A percentile compares a stretch with the other conserved stretches of the same genome.
phyloP scores from a whole-genome alignment of 2,113 vertebrate genomes.

The Emydocephalus ijimae region DNA sequence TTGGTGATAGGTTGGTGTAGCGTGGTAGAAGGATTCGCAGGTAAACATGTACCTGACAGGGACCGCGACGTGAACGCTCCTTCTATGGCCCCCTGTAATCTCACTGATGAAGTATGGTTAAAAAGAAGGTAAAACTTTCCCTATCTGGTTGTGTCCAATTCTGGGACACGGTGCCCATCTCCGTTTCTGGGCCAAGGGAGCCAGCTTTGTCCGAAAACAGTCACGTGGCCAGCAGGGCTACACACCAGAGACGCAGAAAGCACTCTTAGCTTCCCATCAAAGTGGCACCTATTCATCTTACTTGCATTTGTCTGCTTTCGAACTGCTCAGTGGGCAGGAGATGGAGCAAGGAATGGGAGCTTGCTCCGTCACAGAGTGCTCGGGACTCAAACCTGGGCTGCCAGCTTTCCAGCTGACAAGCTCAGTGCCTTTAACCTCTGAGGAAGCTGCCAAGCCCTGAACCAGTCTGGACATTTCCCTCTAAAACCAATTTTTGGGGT shows the following conservation, averaged over 20 bases:
- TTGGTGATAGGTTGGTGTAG: too few species aligned
- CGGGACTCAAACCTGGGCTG: background rate
- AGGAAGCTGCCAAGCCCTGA: background rate
- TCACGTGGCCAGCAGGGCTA: background rate
- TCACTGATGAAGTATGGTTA: background rate
- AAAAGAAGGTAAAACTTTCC: background rate
- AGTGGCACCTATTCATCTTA: background rate
- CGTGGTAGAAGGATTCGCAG: too few species aligned
- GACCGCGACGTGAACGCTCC: too few species aligned
- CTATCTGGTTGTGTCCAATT: background rate
- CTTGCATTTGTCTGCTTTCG: background rate
- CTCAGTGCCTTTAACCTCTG: background rate
- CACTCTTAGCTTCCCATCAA: background rate
- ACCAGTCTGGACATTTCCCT: background rate
- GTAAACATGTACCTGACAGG: too few species aligned
- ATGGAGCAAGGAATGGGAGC: background rate
- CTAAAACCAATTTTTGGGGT: background rate
- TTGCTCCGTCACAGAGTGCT: background rate
- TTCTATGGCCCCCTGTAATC: too few species aligned
- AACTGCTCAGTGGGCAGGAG: background rate
- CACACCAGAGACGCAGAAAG: rapidly evolving
- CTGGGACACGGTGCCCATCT: background rate
- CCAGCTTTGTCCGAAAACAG: background rate
- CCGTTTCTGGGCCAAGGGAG: background rate
- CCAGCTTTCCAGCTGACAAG: background rate